Conservation (phyloP, 2,888 invertebrate genomes). For the Eupithecia centaureata region DNA sequence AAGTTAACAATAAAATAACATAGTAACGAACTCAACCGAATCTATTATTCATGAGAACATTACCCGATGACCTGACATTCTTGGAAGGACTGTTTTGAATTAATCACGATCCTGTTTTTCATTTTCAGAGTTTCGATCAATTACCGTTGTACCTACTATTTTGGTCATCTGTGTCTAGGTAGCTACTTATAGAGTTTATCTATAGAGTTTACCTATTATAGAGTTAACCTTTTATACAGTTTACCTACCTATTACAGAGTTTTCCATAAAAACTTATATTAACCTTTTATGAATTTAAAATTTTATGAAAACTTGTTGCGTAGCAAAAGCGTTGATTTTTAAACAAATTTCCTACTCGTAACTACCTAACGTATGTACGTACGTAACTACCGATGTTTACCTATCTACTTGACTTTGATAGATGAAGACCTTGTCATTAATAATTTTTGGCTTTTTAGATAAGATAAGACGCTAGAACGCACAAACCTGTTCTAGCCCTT, state of each 20-base stretch:
- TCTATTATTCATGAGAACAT: not conserved
- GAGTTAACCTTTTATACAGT: no score
- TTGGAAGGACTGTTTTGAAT: not conserved
- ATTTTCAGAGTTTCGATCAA: not conserved
- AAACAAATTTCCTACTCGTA: not conserved
- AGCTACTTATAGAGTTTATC: no score
- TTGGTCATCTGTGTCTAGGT: no score
- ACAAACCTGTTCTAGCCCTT: constrained; percentile 1
- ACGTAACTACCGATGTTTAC: no score
- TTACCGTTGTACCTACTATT: no score
- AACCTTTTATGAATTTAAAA: no score
- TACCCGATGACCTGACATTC: not conserved
- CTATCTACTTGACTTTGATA: not conserved
- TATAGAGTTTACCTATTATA: no score
- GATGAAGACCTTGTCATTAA: constrained; percentile 1
- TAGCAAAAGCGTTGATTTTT: not conserved
- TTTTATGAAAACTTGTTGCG: not conserved
- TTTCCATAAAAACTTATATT: not conserved
- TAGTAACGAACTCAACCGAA: not conserved
- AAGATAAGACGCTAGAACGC: constrained; percentile 3
- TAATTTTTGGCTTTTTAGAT: not conserved
- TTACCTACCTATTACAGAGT: no score
- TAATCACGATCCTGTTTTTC: not conserved
- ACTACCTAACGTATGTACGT: no score
- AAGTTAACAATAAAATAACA: not conserved